phyloP scores from a whole-genome alignment of 2,888 invertebrate species.

The Mystacides longicornis region DNA sequence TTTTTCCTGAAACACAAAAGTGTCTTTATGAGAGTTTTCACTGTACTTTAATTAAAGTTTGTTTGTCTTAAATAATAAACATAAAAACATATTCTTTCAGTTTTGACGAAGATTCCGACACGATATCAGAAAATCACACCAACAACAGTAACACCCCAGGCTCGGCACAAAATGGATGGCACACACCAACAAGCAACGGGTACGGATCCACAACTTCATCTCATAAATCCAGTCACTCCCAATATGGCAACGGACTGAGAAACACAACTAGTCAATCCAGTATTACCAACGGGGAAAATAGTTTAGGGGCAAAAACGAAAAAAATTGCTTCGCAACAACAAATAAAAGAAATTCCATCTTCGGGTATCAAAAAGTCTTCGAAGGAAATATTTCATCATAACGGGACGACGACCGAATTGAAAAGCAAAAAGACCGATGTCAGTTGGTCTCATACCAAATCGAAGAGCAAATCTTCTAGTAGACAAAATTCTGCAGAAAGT shows the following conservation, averaged over 20 bases:
- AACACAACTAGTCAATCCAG: constrained; percentile 31
- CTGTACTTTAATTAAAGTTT: too few relatives aligned
- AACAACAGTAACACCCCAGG: constrained; percentile 47
- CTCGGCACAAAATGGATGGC: constrained; percentile 51
- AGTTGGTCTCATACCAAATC: constrained; percentile 22
- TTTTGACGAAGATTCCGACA: constrained; percentile 51
- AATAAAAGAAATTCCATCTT: constrained; percentile 19
- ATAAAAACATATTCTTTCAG: constrained; percentile 32
- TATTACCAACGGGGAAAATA: constrained; percentile 41
- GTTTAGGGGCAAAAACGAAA: constrained; percentile 34
- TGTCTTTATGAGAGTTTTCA: too few relatives aligned
- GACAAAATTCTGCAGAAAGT: constrained; percentile 24
- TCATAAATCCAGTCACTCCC: constrained; percentile 16
- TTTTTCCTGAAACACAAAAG: too few relatives aligned
- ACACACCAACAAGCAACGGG: constrained; percentile 39
- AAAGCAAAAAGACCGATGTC: constrained; percentile 19
- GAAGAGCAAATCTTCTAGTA: constrained; percentile 23
- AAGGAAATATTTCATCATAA: constrained; percentile 18
- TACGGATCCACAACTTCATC: constrained; percentile 18
- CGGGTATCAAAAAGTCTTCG: constrained; percentile 14
- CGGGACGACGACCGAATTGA: constrained; percentile 12
- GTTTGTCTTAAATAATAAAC: too few relatives aligned
- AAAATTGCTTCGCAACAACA: constrained; percentile 28
- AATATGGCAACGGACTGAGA: constrained; percentile 18
- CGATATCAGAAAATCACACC: constrained; percentile 53